Evolutionary conservation across 2,113 vertebrate species (phyloP).

Genomic region (Phyllostomus hastatus): DNA sequence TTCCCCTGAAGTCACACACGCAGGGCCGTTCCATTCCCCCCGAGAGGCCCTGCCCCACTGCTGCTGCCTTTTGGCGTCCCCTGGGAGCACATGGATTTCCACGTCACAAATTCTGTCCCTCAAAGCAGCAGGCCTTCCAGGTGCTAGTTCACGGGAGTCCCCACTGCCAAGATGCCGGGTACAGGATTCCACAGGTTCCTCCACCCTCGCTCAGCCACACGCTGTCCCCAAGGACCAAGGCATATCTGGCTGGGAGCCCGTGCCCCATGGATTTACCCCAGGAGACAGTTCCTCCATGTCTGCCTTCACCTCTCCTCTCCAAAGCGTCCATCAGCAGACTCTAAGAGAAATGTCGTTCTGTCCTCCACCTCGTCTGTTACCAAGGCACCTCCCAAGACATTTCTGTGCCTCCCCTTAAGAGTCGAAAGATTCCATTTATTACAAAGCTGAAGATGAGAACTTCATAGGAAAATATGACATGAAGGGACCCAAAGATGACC

Average conservation of each 20-base stretch:
- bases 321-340: neutral
- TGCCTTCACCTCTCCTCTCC: neutral
- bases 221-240: neutral
- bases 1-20: neutral
- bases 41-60: neutral
- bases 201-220: neutral
- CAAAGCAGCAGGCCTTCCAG: neutral
- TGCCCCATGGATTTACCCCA: neutral
- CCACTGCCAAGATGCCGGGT: too few relatives aligned
- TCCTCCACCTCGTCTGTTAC: neutral
- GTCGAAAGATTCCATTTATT: neutral
- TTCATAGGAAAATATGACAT: neutral
- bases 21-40: too few relatives aligned
- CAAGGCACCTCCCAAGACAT: neutral
- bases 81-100: neutral
- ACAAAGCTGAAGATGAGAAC: neutral
- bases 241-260: fast-evolving
- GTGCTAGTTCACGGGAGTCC: neutral
- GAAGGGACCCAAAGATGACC: neutral
- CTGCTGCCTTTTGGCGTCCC: neutral
- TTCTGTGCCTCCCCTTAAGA: neutral
- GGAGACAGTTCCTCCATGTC: neutral
- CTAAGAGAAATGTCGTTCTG: neutral
- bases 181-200: neutral
- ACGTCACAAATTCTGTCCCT: neutral